These are phyloP conservation scores for Somateria mollissima DNA, from an alignment of 2,797 vertebrate genomes.

Conservation along the genomic window DNA sequence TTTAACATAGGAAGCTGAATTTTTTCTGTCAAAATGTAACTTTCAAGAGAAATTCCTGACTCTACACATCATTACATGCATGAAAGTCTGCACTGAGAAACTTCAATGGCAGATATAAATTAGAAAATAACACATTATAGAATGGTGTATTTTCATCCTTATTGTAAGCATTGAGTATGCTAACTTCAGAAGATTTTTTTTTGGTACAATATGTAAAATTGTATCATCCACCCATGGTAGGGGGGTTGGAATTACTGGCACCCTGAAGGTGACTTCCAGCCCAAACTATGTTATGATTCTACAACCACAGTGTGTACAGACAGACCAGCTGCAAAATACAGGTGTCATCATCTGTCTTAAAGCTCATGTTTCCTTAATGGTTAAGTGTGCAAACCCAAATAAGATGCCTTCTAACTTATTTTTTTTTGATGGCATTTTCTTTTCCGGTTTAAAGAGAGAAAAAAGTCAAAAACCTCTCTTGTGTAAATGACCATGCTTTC, in stretches of 20 bases:
- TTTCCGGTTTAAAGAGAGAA: background rate
- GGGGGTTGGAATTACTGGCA: too few species aligned
- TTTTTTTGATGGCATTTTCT: background rate
- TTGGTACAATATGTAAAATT: background rate
- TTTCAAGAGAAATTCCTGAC: background rate
- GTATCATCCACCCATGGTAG: background rate
- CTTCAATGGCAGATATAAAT: background rate
- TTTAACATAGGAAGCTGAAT: background rate
- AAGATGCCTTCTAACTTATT: background rate
- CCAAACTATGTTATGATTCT: too few species aligned
- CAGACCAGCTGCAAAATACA: background rate
- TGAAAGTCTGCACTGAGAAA: background rate
- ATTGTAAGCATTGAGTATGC: rapidly evolving
- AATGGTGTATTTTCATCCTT: background rate
- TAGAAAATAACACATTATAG: background rate
- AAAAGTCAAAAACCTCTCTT: background rate
- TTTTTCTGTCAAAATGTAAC: background rate
- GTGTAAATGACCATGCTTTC: background rate
- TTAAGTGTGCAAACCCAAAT: background rate
- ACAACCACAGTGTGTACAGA: background rate
- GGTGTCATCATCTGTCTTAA: background rate
- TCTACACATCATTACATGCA: background rate
- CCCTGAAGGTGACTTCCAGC: too few species aligned
- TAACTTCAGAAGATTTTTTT: background rate
- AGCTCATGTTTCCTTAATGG: background rate